phyloP scores from a whole-genome alignment of 64 coral and sea anemone species.

The Montipora cactus region DNA sequence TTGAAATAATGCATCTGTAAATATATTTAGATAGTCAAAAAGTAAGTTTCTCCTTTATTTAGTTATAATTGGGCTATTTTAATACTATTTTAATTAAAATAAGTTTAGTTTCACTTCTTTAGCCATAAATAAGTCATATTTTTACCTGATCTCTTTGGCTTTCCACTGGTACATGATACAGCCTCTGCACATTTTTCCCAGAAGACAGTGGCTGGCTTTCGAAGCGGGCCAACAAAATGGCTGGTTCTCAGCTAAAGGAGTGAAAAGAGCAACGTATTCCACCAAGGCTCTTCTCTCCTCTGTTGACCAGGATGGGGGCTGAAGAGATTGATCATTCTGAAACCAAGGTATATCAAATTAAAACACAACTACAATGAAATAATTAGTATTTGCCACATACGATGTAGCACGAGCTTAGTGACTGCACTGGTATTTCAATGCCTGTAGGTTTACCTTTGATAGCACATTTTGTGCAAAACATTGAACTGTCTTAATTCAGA shows the following conservation, averaged over 20 bases:
- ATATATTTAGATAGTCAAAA: neutral
- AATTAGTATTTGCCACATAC: neutral
- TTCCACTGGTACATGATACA: slow-evolving; percentile 39
- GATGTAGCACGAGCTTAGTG: neutral
- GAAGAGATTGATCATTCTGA: neutral
- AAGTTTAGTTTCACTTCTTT: too few relatives aligned
- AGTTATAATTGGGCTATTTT: neutral
- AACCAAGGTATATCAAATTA: neutral
- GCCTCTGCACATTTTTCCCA: slow-evolving; percentile 70
- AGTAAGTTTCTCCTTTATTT: neutral
- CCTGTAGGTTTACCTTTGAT: too few relatives aligned
- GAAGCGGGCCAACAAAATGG: slow-evolving; percentile 29
- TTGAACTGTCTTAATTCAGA: too few relatives aligned
- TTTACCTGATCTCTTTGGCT: slow-evolving; percentile 32
- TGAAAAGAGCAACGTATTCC: slow-evolving; percentile 46
- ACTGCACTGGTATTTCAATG: too few relatives aligned
- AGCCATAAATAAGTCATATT: neutral
- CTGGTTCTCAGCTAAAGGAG: neutral
- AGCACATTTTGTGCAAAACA: too few relatives aligned
- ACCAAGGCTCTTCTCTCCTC: slow-evolving; percentile 38
- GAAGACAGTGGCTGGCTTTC: slow-evolving; percentile 44
- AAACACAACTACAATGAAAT: neutral
- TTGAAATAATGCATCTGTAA: neutral
- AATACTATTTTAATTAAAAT: too few relatives aligned
- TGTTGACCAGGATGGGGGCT: slow-evolving; percentile 3